Base-by-base conservation (phyloP, 1,140 invertebrate genomes). In the Mizuhopecten yessoensis region DNA sequence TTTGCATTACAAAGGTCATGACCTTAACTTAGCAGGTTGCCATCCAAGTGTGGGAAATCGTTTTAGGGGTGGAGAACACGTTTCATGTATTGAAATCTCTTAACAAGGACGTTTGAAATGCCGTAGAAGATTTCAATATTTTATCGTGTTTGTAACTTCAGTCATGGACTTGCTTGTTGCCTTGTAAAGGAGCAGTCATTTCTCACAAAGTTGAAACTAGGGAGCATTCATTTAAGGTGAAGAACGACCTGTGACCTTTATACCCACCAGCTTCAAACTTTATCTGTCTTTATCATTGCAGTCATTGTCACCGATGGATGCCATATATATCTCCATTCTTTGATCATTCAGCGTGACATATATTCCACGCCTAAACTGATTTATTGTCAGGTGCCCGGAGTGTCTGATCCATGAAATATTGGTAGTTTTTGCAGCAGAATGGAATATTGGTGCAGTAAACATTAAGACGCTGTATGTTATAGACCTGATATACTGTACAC, bases 31-130 rank as follows among this genome's bases (percentile, higher is more conserved):
- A 75, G 57, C 17, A 17, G 57, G 23, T 75, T 75, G 57, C 57
- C 57, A 29, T n/a, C 57, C 57, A 9, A 29, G n/a, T 57, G 17
- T 75, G 57, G 57, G 57, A 75, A 29, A 29, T 29, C n/a, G 29
- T 75, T 5, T 9, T n/a, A 29, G n/a, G 23, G 29, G 7, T 75
- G 57, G 23, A n/a, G n/a, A 75, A 75, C 9, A 75, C n/a, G 17
- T n/a, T n/a, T n/a, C n/a, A n/a, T n/a, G 29, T 75, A 75, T 75
- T 75, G 57, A 75, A 75, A 75, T 75, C 29, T 75, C n/a, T 75
- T 5, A 5, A 29, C 1, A 75, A 75, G 57, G 57, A 75, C 57
- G 57, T 75, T 75, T 75, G 57, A 75, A 75, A 75, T 75, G 57
- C 57, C 57, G n/a, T n/a, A 5, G 57, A 75, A 75, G 57, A 75